Base-by-base conservation (phyloP, 2,888 invertebrate genomes). In the Cynaeus angustus region DNA sequence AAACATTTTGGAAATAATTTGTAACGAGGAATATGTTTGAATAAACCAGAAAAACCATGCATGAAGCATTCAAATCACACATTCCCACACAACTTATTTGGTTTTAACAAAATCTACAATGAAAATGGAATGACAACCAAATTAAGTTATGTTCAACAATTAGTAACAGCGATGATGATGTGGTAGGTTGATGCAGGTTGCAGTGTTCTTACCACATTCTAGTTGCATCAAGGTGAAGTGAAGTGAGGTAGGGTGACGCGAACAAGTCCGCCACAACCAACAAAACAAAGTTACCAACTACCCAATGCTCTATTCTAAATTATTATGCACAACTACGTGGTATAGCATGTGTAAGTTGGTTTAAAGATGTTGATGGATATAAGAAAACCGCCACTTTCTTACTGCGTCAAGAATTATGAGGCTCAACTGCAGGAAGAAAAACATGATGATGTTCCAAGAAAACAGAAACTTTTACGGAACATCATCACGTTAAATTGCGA, bases 271-370 rank as follows among this genome's bases (percentile, higher is more conserved):
- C 84, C 84, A 84, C 84, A 85, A 84, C 83, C 84, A 84, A 85
- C 83, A 85, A 85, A 85, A 85, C 83, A 85, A 83, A 85, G 84
- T 85, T 85, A 85, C 83, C 83, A 84, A 84, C 85, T 85, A 85
- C 84, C 83, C 83, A 84, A 80, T 80, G 79, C 83, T 81, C 80
- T 81, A 80, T 80, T 80, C 80, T 82, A 81, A 77, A 80, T 80
- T 80, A 78, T 78, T 79, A 81, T 80, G 82, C 82, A 82, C 78
- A 80, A 79, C 82, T 81, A 82, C 81, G 75, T 70, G 70, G 70
- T 74, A 72, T 70, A 67, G 72, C 69, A 56, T 68, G 72, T 75
- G 58, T 65, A 26, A 46, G 52, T 62, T 21, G 55, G 67, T 66
- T 56, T 58, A 48, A 28, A 26, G 41, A 64, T 37, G 38, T 28